Evolutionary conservation across 2,797 vertebrate species (phyloP).

Genomic region (Spheniscus humboldti): DNA sequence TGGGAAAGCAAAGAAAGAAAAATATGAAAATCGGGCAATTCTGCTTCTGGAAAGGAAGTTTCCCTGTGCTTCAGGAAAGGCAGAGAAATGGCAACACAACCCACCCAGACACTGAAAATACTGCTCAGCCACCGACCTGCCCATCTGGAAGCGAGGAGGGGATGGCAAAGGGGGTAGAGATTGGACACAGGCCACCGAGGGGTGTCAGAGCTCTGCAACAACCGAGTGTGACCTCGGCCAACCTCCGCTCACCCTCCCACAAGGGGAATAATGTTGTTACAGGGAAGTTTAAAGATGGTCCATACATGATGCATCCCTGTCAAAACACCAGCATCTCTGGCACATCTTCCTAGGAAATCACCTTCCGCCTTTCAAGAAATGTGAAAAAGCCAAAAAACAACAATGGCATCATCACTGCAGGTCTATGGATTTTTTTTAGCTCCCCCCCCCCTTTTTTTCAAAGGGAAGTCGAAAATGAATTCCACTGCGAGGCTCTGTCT

Average conservation of each 20-base stretch:
- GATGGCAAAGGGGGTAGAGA: background rate
- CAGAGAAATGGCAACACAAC: background rate
- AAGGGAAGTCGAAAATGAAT: background rate
- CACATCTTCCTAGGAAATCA: background rate
- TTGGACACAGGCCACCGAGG: background rate
- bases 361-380: background rate
- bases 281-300: background rate
- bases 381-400: background rate
- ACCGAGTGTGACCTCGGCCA: fast-evolving
- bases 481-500: background rate
- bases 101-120: background rate
- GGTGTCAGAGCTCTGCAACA: background rate
- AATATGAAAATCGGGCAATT: background rate
- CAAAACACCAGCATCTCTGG: background rate
- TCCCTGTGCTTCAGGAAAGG: background rate
- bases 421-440: too few species aligned
- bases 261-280: fast-evolving
- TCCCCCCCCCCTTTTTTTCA: background rate
- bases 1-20: background rate
- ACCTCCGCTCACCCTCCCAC: background rate
- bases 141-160: background rate
- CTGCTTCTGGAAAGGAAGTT: too few species aligned
- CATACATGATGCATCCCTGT: background rate
- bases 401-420: too few species aligned
- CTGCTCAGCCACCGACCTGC: background rate